Percentiles rank a stretch among this genome's conserved stretches.
Evolutionary conservation across 2,797 vertebrate genomes (phyloP).

Genomic region (Mormyrus hasselquistii): DNA sequence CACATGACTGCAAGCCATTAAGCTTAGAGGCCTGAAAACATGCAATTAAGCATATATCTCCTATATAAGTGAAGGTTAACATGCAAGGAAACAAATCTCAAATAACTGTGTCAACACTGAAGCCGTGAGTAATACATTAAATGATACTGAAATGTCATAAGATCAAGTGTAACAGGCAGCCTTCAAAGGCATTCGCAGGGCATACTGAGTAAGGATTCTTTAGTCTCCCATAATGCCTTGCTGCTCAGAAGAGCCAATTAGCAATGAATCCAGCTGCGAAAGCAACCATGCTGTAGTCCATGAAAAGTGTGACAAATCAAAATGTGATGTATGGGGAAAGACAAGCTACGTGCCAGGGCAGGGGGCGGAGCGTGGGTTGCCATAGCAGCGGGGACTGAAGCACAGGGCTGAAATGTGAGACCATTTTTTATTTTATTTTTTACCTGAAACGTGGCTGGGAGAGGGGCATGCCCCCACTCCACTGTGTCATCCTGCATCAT

Average conservation of each 20-base stretch:
- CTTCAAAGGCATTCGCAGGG: not conserved
- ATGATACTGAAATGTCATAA: not conserved
- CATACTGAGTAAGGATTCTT: not conserved
- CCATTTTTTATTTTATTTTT: not conserved
- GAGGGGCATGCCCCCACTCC: not conserved
- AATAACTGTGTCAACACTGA: not conserved
- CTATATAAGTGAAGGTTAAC: not conserved
- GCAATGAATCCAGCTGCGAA: conserved; percentile 12
- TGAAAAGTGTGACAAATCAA: conserved; percentile 1
- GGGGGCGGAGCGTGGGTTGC: not conserved
- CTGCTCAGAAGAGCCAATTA: conserved; percentile 5
- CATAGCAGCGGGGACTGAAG: not conserved
- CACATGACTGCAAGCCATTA: not conserved
- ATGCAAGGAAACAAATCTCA: not conserved
- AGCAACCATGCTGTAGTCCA: not conserved
- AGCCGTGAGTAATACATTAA: not conserved
- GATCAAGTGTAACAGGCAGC: not conserved
- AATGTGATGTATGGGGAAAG: conserved; percentile 9
- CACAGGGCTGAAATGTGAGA: not conserved
- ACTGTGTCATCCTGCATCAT: not conserved
- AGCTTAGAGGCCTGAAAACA: not conserved
- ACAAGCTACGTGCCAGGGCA: not conserved
- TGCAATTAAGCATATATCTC: not conserved
- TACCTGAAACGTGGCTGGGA: not conserved
- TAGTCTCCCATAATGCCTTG: not conserved